These are phyloP conservation scores for Drosophila teissieri DNA, from an alignment of 1,140 invertebrate species.

Conservation along the genomic window DNA sequence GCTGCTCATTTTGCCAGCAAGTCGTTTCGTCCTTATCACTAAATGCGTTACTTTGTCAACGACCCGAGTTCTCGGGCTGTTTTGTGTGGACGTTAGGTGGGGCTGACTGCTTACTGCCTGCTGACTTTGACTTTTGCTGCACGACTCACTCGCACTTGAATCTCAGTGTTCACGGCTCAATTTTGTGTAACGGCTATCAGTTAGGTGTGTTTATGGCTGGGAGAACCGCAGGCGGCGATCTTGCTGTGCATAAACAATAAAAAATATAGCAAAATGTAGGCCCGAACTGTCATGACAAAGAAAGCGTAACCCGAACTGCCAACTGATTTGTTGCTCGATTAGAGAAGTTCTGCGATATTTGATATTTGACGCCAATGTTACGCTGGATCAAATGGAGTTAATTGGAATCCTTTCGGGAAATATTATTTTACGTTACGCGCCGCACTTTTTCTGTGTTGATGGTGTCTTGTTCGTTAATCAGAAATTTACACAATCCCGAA, in stretches of 20 bases:
- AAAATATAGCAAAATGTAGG: slow-evolving; percentile 57
- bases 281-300: slow-evolving; percentile 58
- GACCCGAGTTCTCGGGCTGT: slow-evolving; percentile 49
- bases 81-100: slow-evolving; percentile 42
- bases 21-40: slow-evolving; percentile 66
- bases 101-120: background rate
- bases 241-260: slow-evolving; percentile 56
- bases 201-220: slow-evolving; percentile 42
- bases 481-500: slow-evolving; percentile 74
- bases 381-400: slow-evolving; percentile 3
- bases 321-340: slow-evolving; percentile 13
- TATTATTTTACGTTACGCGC: slow-evolving; percentile 43
- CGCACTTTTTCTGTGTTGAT: slow-evolving; percentile 13
- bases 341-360: slow-evolving; percentile 14
- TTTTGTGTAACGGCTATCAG: slow-evolving; percentile 21
- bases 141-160: slow-evolving; percentile 51
- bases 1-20: slow-evolving; percentile 66
- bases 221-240: slow-evolving; percentile 28
- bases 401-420: slow-evolving; percentile 4
- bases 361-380: slow-evolving; percentile 28
- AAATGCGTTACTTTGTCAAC: slow-evolving; percentile 80
- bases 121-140: slow-evolving; percentile 62
- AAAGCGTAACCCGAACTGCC: slow-evolving; percentile 19
- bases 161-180: slow-evolving; percentile 50
- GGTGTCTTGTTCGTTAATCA: slow-evolving; percentile 61